Percentiles rank a stretch among this genome's conserved stretches.
phyloP scores from a whole-genome alignment of 2,113 vertebrate species.

The Heptranchias perlo region DNA sequence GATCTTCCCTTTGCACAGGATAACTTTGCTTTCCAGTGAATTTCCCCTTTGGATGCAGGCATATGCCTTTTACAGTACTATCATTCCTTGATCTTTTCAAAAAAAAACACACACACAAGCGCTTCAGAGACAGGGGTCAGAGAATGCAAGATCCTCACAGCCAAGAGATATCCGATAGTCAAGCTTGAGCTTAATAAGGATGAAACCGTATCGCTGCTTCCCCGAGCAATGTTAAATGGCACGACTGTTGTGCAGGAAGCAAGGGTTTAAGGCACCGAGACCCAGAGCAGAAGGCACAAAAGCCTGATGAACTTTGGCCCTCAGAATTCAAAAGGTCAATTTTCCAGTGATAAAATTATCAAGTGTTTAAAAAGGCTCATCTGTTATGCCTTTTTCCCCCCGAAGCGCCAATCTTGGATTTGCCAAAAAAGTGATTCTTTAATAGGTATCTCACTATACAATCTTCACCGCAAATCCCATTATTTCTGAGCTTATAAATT shows the following conservation, averaged over 20 bases:
- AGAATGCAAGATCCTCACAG: background rate
- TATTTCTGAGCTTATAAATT: background rate
- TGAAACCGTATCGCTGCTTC: background rate
- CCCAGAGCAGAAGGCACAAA: background rate
- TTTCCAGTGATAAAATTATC: slow-evolving; percentile 28
- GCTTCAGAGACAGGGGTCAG: slow-evolving; percentile 20
- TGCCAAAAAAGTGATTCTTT: background rate
- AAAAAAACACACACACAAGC: background rate
- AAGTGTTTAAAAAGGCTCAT: background rate
- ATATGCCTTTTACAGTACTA: background rate
- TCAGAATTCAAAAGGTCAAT: slow-evolving; percentile 15
- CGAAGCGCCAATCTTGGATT: background rate
- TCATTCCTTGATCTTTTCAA: background rate
- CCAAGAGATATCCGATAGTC: slow-evolving; percentile 22
- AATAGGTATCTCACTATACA: background rate
- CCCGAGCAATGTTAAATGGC: slow-evolving; percentile 18
- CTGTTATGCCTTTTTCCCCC: background rate
- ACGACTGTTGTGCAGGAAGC: background rate
- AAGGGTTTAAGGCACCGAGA: background rate
- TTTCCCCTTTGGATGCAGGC: background rate
- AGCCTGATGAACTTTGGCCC: background rate
- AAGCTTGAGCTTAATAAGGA: background rate
- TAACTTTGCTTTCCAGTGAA: background rate
- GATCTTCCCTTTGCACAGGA: background rate
- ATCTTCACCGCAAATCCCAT: background rate